A percentile compares a stretch with the other conserved stretches of the same genome.
These are phyloP conservation scores for Archegozetes longisetosus DNA, from an alignment of 1,140 invertebrate species.

Conservation along the genomic window DNA sequence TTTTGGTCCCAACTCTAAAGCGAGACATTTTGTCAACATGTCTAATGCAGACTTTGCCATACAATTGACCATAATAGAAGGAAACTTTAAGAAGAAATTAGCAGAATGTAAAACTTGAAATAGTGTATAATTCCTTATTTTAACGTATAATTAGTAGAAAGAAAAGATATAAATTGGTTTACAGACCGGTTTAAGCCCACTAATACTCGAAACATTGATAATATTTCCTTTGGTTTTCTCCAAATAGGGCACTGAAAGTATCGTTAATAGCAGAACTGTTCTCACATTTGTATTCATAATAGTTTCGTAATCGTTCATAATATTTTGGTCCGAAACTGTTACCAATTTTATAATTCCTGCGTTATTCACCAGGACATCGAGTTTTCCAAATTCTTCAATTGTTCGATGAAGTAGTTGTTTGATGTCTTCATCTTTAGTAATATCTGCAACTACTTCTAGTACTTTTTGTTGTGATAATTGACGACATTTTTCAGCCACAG, in stretches of 20 bases:
- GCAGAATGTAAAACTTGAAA: too few relatives aligned
- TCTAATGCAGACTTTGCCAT: slow-evolving; percentile 29
- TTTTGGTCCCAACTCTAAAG: slow-evolving; percentile 27
- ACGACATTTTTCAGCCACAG: slow-evolving; percentile 45
- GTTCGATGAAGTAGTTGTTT: slow-evolving; percentile 57
- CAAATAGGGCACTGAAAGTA: slow-evolving; percentile 62
- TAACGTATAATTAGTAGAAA: too few relatives aligned
- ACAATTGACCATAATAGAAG: slow-evolving; percentile 13
- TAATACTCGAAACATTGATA: slow-evolving; percentile 77
- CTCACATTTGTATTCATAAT: slow-evolving; percentile 11
- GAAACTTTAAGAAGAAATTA: too few relatives aligned
- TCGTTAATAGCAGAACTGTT: slow-evolving; percentile 37
- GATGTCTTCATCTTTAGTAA: slow-evolving; percentile 57
- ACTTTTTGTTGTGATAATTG: slow-evolving; percentile 14
- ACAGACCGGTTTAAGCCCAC: slow-evolving; percentile 48
- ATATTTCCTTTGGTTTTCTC: slow-evolving; percentile 61
- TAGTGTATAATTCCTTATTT: too few relatives aligned
- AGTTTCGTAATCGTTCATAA: neutral
- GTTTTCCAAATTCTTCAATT: slow-evolving; percentile 56
- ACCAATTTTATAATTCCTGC: neutral
- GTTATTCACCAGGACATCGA: slow-evolving; percentile 70
- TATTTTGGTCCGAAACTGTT: neutral
- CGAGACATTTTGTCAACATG: slow-evolving; percentile 29
- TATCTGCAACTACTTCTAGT: slow-evolving; percentile 54
- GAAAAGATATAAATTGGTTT: neutral